Evolutionary conservation across 2,888 invertebrate genomes (phyloP), one percentile per base, ranked within the genome.

Genomic region (Chelonus formosanus): DNA sequence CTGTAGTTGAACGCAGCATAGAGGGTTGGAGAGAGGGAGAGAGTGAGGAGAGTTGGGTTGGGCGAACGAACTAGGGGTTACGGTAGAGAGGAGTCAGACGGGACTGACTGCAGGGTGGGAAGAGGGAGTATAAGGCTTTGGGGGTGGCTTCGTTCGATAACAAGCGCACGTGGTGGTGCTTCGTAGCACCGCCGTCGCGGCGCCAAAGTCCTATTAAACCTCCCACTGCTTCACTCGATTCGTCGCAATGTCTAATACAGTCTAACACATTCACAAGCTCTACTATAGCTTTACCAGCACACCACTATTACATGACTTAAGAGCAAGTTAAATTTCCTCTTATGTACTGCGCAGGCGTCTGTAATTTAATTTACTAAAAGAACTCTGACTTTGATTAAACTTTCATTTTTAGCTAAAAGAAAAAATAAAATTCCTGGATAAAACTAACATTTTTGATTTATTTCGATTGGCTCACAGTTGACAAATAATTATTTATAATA

Each of bases 111-210:
- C 56, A 68, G 70, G 71, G 68, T 67, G 72, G 73, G 72, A 72
- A n/a, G 65, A 74, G 74, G 69, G 71, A 71, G 73, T 65, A 70
- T 67, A 71, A 66, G 73, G 52, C 52, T 52, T 31, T 74, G 71
- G 75, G 76, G 76, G 73, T 73, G 71, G 76, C 71, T 73, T 68
- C 78, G 83, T 83, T 83, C 82, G 82, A 83, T 83, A 84, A 79
- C 76, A 76, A 71, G 78, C 77, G 82, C 83, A 83, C 83, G 84
- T 84, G 83, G 83, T 71, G 75, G 74, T 68, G 77, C 73, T 83
- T 83, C 81, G 69, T 74, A 65, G 66, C 75, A 77, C 78, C 80
- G 83, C 83, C 83, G 76, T 74, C 69, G 79, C 69, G 83, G 83
- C 83, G 83, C 83, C 83, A 79, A 78, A 75, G 80, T 83, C 76